Evolutionary conservation across 1,140 invertebrate genomes (phyloP).

Genomic region (Idris sp.): DNA sequence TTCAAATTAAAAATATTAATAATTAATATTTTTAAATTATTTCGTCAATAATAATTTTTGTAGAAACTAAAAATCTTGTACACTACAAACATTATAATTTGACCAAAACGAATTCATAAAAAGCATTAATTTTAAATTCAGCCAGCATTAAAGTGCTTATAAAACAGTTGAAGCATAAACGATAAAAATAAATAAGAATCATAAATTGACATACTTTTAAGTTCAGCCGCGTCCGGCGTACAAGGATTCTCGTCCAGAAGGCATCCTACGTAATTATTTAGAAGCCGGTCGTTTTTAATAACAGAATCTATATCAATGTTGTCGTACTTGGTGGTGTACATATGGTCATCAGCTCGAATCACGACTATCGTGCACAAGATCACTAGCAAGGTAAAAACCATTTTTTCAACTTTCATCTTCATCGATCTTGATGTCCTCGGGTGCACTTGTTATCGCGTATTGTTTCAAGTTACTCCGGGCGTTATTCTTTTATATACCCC

Average conservation of each 20-base stretch:
- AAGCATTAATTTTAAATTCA: no score
- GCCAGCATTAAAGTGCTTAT: no score
- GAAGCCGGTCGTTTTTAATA: slow-evolving; percentile 78
- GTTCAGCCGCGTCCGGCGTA: slow-evolving; percentile 77
- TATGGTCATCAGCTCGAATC: slow-evolving; percentile 60
- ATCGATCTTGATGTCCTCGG: slow-evolving; percentile 23
- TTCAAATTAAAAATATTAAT: no score
- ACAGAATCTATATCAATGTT: slow-evolving; percentile 78
- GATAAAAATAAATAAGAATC: slow-evolving; percentile 1
- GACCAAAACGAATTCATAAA: background rate
- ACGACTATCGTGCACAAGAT: slow-evolving; percentile 44
- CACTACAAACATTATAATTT: no score
- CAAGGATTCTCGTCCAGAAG: slow-evolving; percentile 78
- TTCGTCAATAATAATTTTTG: no score
- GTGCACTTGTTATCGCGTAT: slow-evolving; percentile 33
- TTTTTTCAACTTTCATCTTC: slow-evolving; percentile 50
- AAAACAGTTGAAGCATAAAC: no score
- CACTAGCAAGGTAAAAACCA: slow-evolving; percentile 38
- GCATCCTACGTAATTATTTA: slow-evolving; percentile 79
- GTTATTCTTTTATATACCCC: slow-evolving; percentile 50
- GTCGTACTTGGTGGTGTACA: slow-evolving; percentile 80
- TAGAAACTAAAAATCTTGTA: no score
- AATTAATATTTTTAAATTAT: no score
- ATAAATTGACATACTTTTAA: slow-evolving; percentile 77
- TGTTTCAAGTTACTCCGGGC: slow-evolving; percentile 3